A percentile compares a stretch with the other conserved stretches of the same genome.
Conservation (phyloP, 2,113 vertebrate species). For the Zonotrichia leucophrys region DNA sequence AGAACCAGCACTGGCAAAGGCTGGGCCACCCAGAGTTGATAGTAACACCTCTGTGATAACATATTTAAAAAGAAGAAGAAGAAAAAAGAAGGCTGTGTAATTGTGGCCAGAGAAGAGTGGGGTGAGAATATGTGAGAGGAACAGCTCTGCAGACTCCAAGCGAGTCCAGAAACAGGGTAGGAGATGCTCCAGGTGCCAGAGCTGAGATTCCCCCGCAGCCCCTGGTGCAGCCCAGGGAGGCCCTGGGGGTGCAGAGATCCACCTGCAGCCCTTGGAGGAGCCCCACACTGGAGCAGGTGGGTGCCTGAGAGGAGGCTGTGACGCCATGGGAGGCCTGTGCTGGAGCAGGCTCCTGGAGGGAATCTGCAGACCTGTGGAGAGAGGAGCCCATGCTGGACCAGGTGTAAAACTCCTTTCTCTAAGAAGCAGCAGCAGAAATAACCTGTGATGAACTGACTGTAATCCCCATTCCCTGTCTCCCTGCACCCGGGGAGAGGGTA, state of each 20-base stretch:
- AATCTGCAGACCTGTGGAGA: neutral
- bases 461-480: neutral
- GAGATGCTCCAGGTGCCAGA: neutral
- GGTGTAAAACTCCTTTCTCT: neutral
- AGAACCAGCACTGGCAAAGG: neutral
- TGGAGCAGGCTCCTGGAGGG: neutral
- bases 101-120: neutral
- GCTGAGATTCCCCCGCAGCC: neutral
- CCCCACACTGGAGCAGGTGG: neutral
- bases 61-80: neutral
- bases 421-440: neutral
- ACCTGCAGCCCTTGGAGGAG: accelerated
- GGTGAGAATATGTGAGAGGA: neutral
- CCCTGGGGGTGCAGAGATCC: too few species aligned
- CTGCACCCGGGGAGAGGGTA: accelerated
- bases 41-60: neutral
- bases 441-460: neutral
- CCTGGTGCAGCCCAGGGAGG: neutral
- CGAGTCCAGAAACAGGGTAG: neutral
- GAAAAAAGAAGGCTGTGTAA: neutral
- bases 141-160: neutral
- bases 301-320: neutral
- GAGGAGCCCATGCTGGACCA: neutral
- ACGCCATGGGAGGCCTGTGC: neutral
- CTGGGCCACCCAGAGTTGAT: neutral